Evolutionary conservation across 2,888 invertebrate species (phyloP), one percentile per base, ranked within the genome.

Genomic region (Volucella inflata): DNA sequence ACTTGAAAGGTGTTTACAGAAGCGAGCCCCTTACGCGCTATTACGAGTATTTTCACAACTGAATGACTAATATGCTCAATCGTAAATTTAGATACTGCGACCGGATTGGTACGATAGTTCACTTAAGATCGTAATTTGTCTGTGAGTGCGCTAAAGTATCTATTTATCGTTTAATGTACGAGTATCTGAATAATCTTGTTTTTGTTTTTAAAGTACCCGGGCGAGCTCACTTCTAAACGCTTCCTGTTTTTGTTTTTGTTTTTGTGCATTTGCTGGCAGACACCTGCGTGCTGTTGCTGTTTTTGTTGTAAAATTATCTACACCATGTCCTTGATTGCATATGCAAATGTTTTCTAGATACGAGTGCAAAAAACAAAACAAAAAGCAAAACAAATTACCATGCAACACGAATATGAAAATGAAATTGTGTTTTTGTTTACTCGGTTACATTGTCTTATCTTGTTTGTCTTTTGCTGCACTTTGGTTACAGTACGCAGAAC

Each of bases 321-420:
- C 30, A n/a, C 12, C 8, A 65, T 38, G 64, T 53, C 53, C 59
- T 70, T 55, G 46, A 51, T 17, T 30, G 36, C 16, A 17, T n/a
- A n/a, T 55, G 70, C 59, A 70, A 70, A 57, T 70, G 59, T 57
- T 59, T 57, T 50, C 70, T 12, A 70, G 48, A 70, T 44, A 59
- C n/a, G 17, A 59, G 40, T 70, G 48, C 48, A 38, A 70, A 60
- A 21, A 21, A 21, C 21, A 21, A 30, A 30, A n/a, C n/a, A n/a
- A n/a, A n/a, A n/a, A n/a, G n/a, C 30, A 30, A 30, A 30, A 3
- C 0, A 30, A 30, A 30, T 30, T 60, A n/a, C 4, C 44, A 44
- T 60, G 60, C 44, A n/a, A 68, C 48, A 40, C 36, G 59, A 59
- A 38, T n/a, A 11, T 2, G 36, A 42, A 30, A 30, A 30, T 30